These are phyloP conservation scores for Eurypyga helias DNA, from an alignment of 2,113 vertebrate species.

Conservation along the genomic window DNA sequence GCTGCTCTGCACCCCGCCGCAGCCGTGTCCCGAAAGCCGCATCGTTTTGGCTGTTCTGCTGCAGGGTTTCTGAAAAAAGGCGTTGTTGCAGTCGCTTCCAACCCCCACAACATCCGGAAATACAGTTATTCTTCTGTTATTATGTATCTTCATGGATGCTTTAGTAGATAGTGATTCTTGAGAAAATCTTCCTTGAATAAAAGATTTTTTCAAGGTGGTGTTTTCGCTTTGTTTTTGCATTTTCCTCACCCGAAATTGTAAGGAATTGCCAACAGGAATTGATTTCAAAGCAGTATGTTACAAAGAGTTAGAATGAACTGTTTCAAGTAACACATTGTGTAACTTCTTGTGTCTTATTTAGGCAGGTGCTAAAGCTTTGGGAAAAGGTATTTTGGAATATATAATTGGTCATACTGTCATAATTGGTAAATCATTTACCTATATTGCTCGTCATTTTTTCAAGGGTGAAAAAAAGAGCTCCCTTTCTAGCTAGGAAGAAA, in stretches of 20 bases:
- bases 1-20: fast-evolving
- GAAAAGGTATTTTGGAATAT: background rate
- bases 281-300: background rate
- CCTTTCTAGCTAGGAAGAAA: background rate
- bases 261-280: background rate
- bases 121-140: background rate
- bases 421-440: background rate
- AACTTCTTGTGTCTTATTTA: background rate
- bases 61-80: background rate
- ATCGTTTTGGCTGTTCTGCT: fast-evolving
- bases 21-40: fast-evolving
- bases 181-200: background rate
- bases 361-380: background rate
- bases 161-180: background rate
- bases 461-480: background rate
- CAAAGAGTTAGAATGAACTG: background rate
- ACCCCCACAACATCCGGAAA: fast-evolving
- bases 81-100: background rate
- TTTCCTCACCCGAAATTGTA: background rate
- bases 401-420: background rate
- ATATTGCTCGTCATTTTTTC: background rate
- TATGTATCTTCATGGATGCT: fast-evolving
- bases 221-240: background rate
- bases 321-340: background rate
- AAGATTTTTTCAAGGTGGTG: background rate